Base-by-base conservation (phyloP, 2,797 vertebrate species). In the Loris lydekkerianus region DNA sequence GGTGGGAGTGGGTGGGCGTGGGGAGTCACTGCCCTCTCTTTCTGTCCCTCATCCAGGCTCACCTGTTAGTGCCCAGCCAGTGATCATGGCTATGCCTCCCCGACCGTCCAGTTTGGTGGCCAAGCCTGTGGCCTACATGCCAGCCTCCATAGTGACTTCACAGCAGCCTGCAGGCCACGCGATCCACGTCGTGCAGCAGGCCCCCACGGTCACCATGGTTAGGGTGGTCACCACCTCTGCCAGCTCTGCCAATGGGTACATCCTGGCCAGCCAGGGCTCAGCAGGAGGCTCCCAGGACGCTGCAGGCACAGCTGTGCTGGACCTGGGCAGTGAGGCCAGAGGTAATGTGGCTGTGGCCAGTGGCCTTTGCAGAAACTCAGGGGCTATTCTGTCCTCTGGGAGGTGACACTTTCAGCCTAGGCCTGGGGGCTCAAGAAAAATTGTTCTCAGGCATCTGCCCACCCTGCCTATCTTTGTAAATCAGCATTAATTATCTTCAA, bases 141-240 rank as follows among this genome's bases (percentile, higher is more conserved):
- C 99, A 0, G 98, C 99, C 0, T 99, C 99, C 49, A 98, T 99
- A 85, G 98, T 99, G 98, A 96, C 98, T 87, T 98, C 99, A 0
- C 99, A 98, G 97, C 97, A 98, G 98, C 98, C 99, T 53, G 91
- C 99, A 0, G 98, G 99, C 94, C 99, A 99, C 4, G 99, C 99
- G 2, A 99, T 99, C 95, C 99, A 99, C 2, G 97, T 99, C 8
- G 99, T 99, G 60, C 99, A 99, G 43, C 98, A 99, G 91, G 99
- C 99, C 40, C 98, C 99, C 69, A 99, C 99, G 0, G 99, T 99
- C 97, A 99, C 99, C 96, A 99, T 99, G 99, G 98, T 99, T 96
- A 98, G 99, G 65, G 99, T 99, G 93, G 99, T 99, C 80, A 99
- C 99, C 97, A 98, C 99, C 46, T 98, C 99, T 0, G 98, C 99